Conservation (phyloP, 2,888 invertebrate genomes). For the Acrobasis repandana region DNA sequence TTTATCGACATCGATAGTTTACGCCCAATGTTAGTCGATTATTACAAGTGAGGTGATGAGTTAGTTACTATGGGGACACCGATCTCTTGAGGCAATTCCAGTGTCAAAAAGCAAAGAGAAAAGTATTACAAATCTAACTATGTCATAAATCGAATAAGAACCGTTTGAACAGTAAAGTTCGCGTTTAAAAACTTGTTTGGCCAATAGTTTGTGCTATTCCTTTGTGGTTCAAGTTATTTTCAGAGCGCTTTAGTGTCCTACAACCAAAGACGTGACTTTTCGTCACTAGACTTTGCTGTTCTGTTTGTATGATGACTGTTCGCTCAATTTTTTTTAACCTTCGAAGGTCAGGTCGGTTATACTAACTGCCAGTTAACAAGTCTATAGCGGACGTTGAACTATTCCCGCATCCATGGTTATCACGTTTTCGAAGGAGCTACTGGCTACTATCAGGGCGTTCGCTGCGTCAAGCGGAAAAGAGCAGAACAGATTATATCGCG, state of each 20-base stretch:
- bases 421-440: no score
- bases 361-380: no score
- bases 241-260: slow-evolving; percentile 33
- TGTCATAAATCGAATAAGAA: slow-evolving; percentile 41
- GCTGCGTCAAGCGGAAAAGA: no score
- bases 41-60: slow-evolving; percentile 52
- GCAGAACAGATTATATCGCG: no score
- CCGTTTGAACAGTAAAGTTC: slow-evolving; percentile 61
- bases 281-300: slow-evolving; percentile 56
- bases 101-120: slow-evolving; percentile 36
- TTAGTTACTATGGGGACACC: slow-evolving; percentile 60
- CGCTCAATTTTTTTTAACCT: slow-evolving; percentile 36
- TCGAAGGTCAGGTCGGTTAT: no score
- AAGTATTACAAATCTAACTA: slow-evolving; percentile 39
- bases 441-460: no score
- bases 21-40: slow-evolving; percentile 70
- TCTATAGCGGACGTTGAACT: no score
- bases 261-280: slow-evolving; percentile 41
- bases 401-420: no score
- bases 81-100: slow-evolving; percentile 58
- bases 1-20: slow-evolving; percentile 55
- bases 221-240: slow-evolving; percentile 20
- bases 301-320: slow-evolving; percentile 50
- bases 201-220: slow-evolving; percentile 16
- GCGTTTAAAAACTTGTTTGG: slow-evolving; percentile 13